Base-by-base conservation (phyloP, 2,888 invertebrate genomes). In the Aspidiotus rigidus region DNA sequence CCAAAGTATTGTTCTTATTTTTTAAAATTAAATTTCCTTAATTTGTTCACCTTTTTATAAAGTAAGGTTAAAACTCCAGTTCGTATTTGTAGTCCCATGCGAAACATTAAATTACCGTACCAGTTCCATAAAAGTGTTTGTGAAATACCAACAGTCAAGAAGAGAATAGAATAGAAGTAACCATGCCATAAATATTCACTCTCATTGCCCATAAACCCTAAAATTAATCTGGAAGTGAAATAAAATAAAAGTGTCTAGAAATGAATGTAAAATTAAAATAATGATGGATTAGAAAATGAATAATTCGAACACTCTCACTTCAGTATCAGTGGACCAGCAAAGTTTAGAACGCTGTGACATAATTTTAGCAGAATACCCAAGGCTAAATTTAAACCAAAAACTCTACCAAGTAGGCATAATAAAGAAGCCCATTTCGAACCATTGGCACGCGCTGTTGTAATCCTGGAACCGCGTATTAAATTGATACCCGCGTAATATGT, bases 321-420 rank as follows among this genome's bases (percentile, higher is more conserved):
- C 71, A 95, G 83, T 75, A 98, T 81, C 79, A 92, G 88, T 0
- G 98, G 98, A 74, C 91, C 93, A 56, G 89, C 83, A 79, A 98
- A 98, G 73, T 89, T 89, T 69, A 97, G 78, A 15, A 88, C 72
- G 79, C 95, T 95, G 75, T 91, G 89, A 54, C 87, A 75, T 0
- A 95, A 78, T 79, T 96, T 96, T 72, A 94, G 81, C 64, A 87
- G 77, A 0, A 91, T 83, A n/a, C 95, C 94, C 74, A 93, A 86
- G 1, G 94, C 72, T 77, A 95, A 93, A 69, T 89, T 88, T 1
- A 86, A 85, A 61, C 95, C 93, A 78, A 95, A 97, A 7, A 93
- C 89, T 77, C 87, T 86, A 73, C 89, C 84, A 61, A 99, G 81
- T 0, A 93, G 89, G 42, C 87, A 86, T 75, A 94, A 79, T 74